These are phyloP conservation scores for Myotis planiceps DNA, from an alignment of 2,797 vertebrate species.

Conservation along the genomic window DNA sequence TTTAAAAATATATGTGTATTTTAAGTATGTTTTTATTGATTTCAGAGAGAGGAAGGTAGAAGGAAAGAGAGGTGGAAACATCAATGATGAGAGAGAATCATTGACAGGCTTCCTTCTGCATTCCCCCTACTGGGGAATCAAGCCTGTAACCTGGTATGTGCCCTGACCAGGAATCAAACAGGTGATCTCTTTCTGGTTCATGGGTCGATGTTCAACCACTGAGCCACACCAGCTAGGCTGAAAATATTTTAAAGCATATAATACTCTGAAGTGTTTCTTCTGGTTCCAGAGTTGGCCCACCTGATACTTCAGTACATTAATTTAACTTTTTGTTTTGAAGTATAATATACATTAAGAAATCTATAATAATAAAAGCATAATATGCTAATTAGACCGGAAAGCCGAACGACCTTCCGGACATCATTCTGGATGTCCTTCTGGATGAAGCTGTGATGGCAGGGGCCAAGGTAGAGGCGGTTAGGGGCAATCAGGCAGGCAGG, in stretches of 20 bases:
- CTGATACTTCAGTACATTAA: neutral
- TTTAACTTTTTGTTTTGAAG: slow-evolving; percentile 51
- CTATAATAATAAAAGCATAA: too few species aligned
- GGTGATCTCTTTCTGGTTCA: too few species aligned
- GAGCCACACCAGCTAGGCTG: neutral
- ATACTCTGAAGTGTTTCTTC: slow-evolving; percentile 3
- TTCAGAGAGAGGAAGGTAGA: neutral
- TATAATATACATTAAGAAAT: slow-evolving; percentile 17
- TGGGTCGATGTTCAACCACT: neutral
- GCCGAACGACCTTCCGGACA: too few species aligned
- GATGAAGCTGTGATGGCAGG: too few species aligned
- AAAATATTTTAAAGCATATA: neutral
- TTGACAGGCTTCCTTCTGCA: neutral
- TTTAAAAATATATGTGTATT: neutral
- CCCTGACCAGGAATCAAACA: neutral
- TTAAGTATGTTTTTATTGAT: neutral
- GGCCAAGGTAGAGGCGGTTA: too few species aligned
- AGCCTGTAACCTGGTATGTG: neutral
- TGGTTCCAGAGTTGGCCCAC: neutral
- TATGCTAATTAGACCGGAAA: too few species aligned
- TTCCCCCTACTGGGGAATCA: neutral
- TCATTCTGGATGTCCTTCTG: too few species aligned
- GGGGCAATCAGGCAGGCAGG: too few species aligned
- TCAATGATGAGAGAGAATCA: neutral
- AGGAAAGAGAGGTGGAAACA: neutral